These are phyloP conservation scores for Anastatus disparis DNA, from an alignment of 1,140 invertebrate species.

Conservation along the genomic window DNA sequence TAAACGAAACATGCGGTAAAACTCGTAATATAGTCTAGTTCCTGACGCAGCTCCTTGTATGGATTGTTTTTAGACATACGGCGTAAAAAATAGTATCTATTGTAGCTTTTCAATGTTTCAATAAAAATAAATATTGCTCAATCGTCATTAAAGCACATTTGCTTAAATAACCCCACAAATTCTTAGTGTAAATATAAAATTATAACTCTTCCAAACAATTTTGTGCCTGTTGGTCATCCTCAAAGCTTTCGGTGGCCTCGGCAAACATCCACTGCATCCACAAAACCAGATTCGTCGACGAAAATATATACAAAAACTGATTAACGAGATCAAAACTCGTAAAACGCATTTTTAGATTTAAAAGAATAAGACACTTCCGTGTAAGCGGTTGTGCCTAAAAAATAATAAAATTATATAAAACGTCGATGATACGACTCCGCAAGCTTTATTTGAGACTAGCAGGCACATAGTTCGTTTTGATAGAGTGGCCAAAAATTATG, in stretches of 20 bases:
- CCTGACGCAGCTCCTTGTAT: slow-evolving; percentile 11
- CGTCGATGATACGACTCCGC: background rate
- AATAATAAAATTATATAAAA: slow-evolving; percentile 7
- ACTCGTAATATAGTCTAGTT: slow-evolving; percentile 28
- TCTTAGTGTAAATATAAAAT: background rate
- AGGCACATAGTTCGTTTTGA: slow-evolving; percentile 34
- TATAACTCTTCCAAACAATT: slow-evolving; percentile 50
- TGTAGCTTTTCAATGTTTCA: slow-evolving; percentile 54
- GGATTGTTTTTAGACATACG: slow-evolving; percentile 18
- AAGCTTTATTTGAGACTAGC: slow-evolving; percentile 37
- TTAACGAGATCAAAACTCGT: background rate
- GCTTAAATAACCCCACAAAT: background rate
- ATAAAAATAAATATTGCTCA: slow-evolving; percentile 48
- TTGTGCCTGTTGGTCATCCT: slow-evolving; percentile 63
- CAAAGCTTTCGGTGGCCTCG: slow-evolving; percentile 51
- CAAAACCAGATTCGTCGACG: slow-evolving; percentile 64
- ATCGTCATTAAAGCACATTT: background rate
- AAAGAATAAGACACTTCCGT: background rate
- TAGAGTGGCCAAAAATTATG: slow-evolving; percentile 31
- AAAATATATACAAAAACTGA: background rate
- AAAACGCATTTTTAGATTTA: background rate
- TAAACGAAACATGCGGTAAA: slow-evolving; percentile 11
- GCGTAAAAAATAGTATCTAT: slow-evolving; percentile 40
- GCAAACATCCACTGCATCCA: slow-evolving; percentile 61
- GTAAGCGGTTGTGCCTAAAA: too few species aligned